These are phyloP conservation scores for Hymenochirus boettgeri DNA, from an alignment of 2,113 vertebrate species.

Conservation along the genomic window DNA sequence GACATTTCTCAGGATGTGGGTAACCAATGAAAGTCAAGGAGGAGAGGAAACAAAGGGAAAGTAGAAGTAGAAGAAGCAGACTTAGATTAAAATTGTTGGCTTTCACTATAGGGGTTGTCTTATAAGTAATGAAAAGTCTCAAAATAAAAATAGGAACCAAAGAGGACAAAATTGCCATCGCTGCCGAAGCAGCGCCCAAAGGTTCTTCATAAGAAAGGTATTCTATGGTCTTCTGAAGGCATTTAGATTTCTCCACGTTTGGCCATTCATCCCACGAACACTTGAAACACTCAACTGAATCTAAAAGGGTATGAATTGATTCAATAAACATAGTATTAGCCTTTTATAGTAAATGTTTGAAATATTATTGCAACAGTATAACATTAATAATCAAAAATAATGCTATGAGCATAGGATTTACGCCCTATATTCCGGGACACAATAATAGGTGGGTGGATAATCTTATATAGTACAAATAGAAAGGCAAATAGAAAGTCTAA, in stretches of 20 bases:
- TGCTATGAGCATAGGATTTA: no score
- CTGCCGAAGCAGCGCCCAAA: conserved; percentile 36
- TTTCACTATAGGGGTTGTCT: conserved; percentile 39
- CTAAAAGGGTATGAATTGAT: conserved; percentile 36
- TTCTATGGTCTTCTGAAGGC: conserved; percentile 48
- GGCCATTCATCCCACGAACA: conserved; percentile 50
- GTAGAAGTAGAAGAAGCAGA: conserved; percentile 33
- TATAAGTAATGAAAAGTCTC: conserved; percentile 45
- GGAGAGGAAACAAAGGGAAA: conserved; percentile 36
- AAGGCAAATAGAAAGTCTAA: no score
- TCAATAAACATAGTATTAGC: no score
- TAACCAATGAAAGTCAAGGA: conserved; percentile 40
- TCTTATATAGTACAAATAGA: no score
- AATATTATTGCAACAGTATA: no score
- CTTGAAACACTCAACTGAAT: conserved; percentile 45
- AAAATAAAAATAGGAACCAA: conserved; percentile 39
- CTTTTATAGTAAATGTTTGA: no score
- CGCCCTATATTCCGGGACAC: no score
- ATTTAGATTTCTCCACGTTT: conserved; percentile 34
- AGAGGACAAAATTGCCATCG: conserved; percentile 43
- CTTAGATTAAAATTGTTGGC: conserved; percentile 45
- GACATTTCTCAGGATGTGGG: conserved; percentile 17
- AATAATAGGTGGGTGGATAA: no score
- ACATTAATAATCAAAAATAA: no score
- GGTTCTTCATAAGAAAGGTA: conserved; percentile 50